phyloP scores from a whole-genome alignment of 2,888 invertebrate genomes.

The Pterobdella sp. region DNA sequence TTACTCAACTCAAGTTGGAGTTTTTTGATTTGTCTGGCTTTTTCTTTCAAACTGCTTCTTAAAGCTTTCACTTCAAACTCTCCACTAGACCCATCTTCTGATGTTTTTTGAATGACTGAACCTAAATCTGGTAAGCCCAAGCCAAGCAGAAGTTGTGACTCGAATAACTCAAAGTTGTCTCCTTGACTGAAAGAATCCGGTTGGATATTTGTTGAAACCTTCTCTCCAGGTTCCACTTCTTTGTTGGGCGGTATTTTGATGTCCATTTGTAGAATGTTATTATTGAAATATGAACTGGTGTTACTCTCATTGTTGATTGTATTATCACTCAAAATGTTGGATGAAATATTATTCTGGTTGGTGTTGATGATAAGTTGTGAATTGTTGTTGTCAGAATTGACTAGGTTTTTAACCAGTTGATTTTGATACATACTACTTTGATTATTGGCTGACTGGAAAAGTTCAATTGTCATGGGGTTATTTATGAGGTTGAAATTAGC shows the following conservation, averaged over 20 bases:
- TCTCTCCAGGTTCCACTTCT: neutral
- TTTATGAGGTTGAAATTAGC: slow-evolving; percentile 4
- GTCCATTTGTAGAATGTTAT: neutral
- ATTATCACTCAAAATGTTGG: neutral
- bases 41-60: slow-evolving; percentile 1
- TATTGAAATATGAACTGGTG: neutral
- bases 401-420: slow-evolving; percentile 6
- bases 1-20: neutral
- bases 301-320: neutral
- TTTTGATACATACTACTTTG: neutral
- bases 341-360: neutral
- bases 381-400: neutral
- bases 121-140: neutral
- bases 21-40: neutral
- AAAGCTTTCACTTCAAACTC: slow-evolving; percentile 4
- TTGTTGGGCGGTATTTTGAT: slow-evolving; percentile 3
- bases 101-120: neutral
- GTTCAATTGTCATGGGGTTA: slow-evolving; percentile 8
- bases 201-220: neutral
- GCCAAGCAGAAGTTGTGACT: neutral
- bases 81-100: neutral
- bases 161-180: neutral
- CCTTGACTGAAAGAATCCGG: neutral
- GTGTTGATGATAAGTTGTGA: slow-evolving; percentile 9
- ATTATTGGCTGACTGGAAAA: neutral